Percentiles rank a stretch among this genome's conserved stretches.
phyloP scores from a whole-genome alignment of 2,113 vertebrate genomes.

The Xiphophorus couchianus region DNA sequence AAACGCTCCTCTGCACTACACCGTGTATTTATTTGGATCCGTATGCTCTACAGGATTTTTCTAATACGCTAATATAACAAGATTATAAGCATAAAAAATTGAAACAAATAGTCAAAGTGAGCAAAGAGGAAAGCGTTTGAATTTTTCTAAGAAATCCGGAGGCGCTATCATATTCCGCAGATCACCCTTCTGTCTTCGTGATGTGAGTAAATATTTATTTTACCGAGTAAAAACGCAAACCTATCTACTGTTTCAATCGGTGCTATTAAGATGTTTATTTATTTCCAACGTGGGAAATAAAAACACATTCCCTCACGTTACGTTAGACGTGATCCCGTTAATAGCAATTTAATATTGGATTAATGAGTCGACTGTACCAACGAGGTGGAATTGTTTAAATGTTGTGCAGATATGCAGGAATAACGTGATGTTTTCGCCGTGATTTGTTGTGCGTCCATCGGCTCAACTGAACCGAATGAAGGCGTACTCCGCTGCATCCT shows the following conservation, averaged over 20 bases:
- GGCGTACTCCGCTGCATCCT: constrained; percentile 47
- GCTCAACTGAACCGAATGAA: constrained; percentile 35
- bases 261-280: neutral
- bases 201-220: constrained; percentile 64
- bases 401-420: neutral
- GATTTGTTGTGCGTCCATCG: constrained; percentile 36
- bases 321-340: neutral
- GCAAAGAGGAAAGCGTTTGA: neutral
- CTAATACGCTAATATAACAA: neutral
- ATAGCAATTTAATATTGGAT: neutral
- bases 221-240: neutral
- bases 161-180: constrained; percentile 22
- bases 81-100: neutral
- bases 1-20: constrained; percentile 58
- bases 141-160: constrained; percentile 3
- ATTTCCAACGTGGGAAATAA: neutral
- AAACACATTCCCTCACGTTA: neutral
- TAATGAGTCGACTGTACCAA: neutral
- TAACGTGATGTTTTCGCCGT: constrained; percentile 1
- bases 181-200: constrained; percentile 46
- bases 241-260: neutral
- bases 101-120: neutral
- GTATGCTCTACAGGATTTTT: constrained; percentile 4
- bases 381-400: neutral
- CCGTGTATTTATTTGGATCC: neutral